Conservation (phyloP, 53 echinoderm and acorn worm species). For the Henricia sp. region DNA sequence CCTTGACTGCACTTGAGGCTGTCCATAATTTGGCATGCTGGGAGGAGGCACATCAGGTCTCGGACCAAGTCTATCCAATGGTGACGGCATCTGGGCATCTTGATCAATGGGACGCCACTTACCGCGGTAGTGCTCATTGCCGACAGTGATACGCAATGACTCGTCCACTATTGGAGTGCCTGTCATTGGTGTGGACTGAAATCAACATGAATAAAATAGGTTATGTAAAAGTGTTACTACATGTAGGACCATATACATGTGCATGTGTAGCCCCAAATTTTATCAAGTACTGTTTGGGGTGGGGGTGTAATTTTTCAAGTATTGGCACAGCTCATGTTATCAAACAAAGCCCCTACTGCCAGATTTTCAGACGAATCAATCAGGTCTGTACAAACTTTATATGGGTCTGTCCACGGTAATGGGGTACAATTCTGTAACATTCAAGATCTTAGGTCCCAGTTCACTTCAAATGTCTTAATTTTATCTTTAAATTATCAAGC, state of each 20-base stretch:
- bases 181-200: neutral
- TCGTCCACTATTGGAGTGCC: constrained; percentile 35
- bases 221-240: neutral
- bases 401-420: no score
- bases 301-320: no score
- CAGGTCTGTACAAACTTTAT: no score
- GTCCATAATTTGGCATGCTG: constrained; percentile 6
- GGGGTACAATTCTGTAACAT: no score
- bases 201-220: neutral
- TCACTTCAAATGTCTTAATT: no score
- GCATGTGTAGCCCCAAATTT: neutral
- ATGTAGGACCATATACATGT: neutral
- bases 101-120: constrained; percentile 7
- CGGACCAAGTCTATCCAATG: constrained; percentile 65
- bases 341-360: no score
- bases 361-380: no score
- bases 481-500: no score
- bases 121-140: constrained; percentile 60
- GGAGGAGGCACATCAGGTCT: constrained; percentile 8
- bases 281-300: neutral
- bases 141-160: constrained; percentile 72
- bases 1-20: constrained; percentile 28
- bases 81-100: constrained; percentile 36
- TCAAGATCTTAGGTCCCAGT: no score
- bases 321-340: no score